Conservation (phyloP, 2,888 invertebrate genomes). For the Ichneumoninae sp. region DNA sequence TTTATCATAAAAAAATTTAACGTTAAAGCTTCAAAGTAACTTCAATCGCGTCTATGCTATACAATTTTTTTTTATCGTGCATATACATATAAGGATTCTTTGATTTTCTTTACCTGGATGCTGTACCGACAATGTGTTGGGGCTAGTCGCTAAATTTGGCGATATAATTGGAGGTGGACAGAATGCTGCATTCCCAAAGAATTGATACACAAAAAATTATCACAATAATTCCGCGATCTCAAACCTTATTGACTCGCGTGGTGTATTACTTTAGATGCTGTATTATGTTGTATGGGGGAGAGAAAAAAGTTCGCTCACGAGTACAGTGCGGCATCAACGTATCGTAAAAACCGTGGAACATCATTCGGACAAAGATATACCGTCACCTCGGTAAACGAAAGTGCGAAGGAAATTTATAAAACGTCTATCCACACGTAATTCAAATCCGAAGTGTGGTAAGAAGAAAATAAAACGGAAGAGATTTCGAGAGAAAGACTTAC, state of each 20-base stretch:
- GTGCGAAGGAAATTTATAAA: slow-evolving; percentile 20
- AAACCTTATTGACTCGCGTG: not conserved
- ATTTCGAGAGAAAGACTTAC: slow-evolving; percentile 70
- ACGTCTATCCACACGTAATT: slow-evolving; percentile 44
- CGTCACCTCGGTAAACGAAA: slow-evolving; percentile 47
- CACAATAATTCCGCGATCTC: slow-evolving; percentile 23
- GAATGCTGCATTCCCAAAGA: slow-evolving; percentile 88
- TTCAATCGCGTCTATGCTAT: slow-evolving; percentile 7
- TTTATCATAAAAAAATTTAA: not conserved
- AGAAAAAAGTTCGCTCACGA: not conserved
- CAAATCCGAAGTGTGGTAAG: slow-evolving; percentile 21
- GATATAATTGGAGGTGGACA: slow-evolving; percentile 86
- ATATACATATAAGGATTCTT: slow-evolving; percentile 7
- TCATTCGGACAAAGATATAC: slow-evolving; percentile 34
- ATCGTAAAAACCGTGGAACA: slow-evolving; percentile 7
- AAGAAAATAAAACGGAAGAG: not conserved
- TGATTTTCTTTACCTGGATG: slow-evolving; percentile 87
- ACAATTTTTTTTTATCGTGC: not conserved
- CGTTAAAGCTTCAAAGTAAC: not conserved
- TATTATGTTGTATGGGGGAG: not conserved
- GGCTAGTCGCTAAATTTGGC: slow-evolving; percentile 88
- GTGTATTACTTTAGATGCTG: not conserved
- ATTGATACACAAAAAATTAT: slow-evolving; percentile 26
- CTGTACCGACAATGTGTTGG: slow-evolving; percentile 88
- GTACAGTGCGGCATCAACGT: slow-evolving; percentile 6